A percentile compares a stretch with the other conserved stretches of the same genome.
phyloP scores from a whole-genome alignment of 2,113 vertebrate genomes.

The Syrrhaptes paradoxus region DNA sequence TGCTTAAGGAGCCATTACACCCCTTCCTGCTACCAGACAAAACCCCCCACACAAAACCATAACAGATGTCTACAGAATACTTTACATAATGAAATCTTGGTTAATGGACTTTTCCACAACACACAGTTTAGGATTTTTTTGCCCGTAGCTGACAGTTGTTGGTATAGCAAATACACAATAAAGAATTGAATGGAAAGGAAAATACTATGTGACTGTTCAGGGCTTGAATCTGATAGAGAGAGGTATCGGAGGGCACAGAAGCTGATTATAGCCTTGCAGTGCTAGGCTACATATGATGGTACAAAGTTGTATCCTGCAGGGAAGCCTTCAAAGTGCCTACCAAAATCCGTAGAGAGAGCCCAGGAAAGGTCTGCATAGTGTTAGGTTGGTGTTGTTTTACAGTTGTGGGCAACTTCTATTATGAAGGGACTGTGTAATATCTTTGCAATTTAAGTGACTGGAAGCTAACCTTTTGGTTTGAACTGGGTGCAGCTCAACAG shows the following conservation, averaged over 20 bases:
- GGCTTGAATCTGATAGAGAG: neutral
- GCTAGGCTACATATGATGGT: neutral
- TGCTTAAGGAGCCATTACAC: too few relatives aligned
- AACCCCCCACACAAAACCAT: too few relatives aligned
- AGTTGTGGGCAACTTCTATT: neutral
- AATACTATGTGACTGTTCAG: neutral
- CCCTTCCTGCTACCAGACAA: too few relatives aligned
- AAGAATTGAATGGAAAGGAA: neutral
- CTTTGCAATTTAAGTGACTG: neutral
- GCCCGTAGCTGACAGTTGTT: neutral
- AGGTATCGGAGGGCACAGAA: neutral
- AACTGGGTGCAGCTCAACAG: neutral
- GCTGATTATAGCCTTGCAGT: neutral
- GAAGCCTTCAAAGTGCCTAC: neutral
- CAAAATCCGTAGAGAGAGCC: neutral
- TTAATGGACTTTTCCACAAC: neutral
- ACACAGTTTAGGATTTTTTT: slow-evolving; percentile 8
- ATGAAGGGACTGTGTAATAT: neutral
- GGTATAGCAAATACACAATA: neutral
- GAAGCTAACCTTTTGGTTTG: neutral
- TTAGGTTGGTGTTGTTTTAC: neutral
- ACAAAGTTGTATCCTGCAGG: neutral
- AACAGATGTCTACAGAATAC: neutral
- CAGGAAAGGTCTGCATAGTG: neutral
- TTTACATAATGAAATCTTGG: neutral